phyloP scores from a whole-genome alignment of 2,113 vertebrate species.

The Urocolius indicus region DNA sequence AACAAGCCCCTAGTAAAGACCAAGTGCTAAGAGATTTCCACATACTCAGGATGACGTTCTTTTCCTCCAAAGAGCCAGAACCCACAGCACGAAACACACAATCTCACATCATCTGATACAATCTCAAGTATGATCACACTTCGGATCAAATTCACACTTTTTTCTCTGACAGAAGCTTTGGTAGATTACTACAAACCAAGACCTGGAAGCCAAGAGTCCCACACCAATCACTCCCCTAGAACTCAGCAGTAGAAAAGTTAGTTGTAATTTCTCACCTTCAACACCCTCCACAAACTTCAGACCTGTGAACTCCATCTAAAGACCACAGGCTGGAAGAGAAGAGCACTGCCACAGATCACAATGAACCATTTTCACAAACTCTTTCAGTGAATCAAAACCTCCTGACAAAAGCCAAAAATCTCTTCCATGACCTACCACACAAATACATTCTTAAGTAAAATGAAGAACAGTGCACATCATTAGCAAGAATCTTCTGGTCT shows the following conservation, averaged over 20 bases:
- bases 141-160: not conserved
- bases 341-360: not conserved
- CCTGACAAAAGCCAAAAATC: not conserved
- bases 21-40: not conserved
- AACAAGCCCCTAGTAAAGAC: not conserved
- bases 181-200: not conserved
- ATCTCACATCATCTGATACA: not conserved
- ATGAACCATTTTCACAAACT: not conserved
- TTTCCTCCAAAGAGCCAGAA: not conserved
- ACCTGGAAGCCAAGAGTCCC: not conserved
- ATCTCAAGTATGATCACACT: not conserved
- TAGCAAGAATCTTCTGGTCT: not conserved
- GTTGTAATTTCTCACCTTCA: not conserved
- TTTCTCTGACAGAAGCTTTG: not conserved
- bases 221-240: not conserved
- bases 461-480: not conserved
- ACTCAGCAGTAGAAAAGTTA: not conserved
- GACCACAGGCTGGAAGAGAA: not conserved
- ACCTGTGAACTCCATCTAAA: not conserved
- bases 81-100: not conserved
- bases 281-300: not conserved
- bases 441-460: not conserved
- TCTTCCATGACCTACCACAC: not conserved
- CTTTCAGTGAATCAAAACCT: not conserved
- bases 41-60: not conserved